Evolutionary conservation across 1,140 invertebrate species (phyloP), one percentile per base, ranked within the genome.

Genomic region (Eumaeus atala): DNA sequence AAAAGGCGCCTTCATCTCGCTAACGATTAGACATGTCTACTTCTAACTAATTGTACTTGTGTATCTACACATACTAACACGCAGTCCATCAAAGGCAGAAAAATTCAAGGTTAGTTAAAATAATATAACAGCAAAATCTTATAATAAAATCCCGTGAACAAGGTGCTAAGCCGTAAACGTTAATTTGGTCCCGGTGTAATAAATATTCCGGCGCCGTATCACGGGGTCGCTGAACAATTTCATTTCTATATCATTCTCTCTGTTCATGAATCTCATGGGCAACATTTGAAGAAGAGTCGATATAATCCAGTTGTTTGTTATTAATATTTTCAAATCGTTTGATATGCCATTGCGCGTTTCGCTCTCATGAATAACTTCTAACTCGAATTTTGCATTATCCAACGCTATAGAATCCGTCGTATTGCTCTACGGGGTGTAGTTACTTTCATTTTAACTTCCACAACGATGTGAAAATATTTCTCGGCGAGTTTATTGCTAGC

Each of bases 391-490:
- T 72, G 68, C 64, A 74, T 79, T 75, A 77, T 70, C 72, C 71
- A 69, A 74, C 69, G 67, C 64, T 65, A 58, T 59, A 58, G 69
- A 64, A 66, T 28, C 69, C 60, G 21, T 49, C 64, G 66, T 77
- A 84, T 80, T 67, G 74, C 77, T 73, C 81, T 76, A 61, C 73
- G 16, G 79, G 81, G 79, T 81, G 68, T 72, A 75, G 65, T 84
- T 83, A 84, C 77, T 84, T 83, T 83, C 79, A 79, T 84, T 84
- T 84, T 83, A 84, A 84, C 81, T 83, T 80, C 73, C 74, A 82
- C 77, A 84, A 84, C 77, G 81, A 84, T 81, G 81, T 83, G 81
- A 84, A 84, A 84, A 84, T 83, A 84, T 84, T 79, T 79, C 79
- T 72, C 72, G 59, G 67, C 56, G 62, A 79, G 74, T 80, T 84